Evolutionary conservation across 2,113 vertebrate genomes (phyloP).

Genomic region (Lepisosteus oculatus): DNA sequence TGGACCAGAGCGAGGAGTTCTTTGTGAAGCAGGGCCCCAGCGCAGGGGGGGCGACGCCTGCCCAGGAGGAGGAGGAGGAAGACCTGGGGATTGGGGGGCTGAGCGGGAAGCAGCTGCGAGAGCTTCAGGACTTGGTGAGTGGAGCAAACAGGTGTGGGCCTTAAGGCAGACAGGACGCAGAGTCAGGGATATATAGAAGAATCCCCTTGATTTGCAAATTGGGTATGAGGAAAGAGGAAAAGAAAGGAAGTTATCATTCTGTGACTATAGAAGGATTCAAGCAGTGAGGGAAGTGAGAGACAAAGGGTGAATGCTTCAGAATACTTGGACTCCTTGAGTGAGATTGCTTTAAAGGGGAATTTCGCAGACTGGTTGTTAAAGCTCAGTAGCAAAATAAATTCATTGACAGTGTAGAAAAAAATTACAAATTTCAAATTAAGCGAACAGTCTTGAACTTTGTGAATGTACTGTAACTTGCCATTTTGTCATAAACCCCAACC

Average conservation of each 20-base stretch:
- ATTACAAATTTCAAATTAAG: too few species aligned
- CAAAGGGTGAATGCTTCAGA: too few species aligned
- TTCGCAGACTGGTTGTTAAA: too few species aligned
- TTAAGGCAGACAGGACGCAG: neutral
- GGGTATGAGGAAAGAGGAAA: neutral
- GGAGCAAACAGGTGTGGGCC: neutral
- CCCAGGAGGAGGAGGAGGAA: conserved; percentile 91
- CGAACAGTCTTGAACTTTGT: too few species aligned
- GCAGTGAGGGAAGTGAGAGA: too few species aligned
- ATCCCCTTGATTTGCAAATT: neutral
- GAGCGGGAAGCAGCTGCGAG: conserved; percentile 90
- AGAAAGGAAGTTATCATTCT: conserved; percentile 18
- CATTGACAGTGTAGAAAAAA: too few species aligned
- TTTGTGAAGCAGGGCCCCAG: conserved; percentile 92
- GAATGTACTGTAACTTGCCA: too few species aligned
- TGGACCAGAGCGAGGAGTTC: conserved; percentile 96
- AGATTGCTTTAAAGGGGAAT: too few species aligned
- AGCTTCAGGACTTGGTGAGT: conserved; percentile 91
- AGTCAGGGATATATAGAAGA: neutral
- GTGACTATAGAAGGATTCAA: neutral
- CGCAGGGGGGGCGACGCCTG: conserved; percentile 71
- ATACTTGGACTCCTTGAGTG: too few species aligned
- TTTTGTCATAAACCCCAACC: too few species aligned
- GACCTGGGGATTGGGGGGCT: conserved; percentile 92
- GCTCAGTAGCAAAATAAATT: too few species aligned